Evolutionary conservation across 2,113 vertebrate genomes (phyloP).

Genomic region (Cromileptes altivelis): DNA sequence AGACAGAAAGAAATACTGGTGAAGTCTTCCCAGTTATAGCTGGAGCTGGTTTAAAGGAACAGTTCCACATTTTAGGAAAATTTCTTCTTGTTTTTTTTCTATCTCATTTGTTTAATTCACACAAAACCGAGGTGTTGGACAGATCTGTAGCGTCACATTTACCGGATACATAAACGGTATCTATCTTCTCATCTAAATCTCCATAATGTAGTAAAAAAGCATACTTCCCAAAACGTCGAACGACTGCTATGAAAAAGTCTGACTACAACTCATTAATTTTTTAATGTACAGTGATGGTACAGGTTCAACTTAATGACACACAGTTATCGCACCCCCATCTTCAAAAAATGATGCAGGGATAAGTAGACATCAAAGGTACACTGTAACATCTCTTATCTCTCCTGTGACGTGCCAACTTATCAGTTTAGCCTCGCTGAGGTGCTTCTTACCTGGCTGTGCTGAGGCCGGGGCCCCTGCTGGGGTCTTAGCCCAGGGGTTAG

Average conservation of each 20-base stretch:
- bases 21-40: neutral
- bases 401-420: neutral
- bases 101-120: neutral
- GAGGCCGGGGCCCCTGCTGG: constrained; percentile 84
- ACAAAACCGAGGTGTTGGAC: neutral
- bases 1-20: neutral
- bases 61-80: neutral
- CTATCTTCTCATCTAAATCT: too few species aligned
- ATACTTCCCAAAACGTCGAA: neutral
- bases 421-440: neutral
- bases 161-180: too few species aligned
- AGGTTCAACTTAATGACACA: neutral
- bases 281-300: neutral
- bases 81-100: too few species aligned
- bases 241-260: neutral
- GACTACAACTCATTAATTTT: neutral
- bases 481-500: constrained; percentile 97
- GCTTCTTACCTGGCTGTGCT: constrained; percentile 88
- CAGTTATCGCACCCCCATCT: neutral
- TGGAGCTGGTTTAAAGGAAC: neutral
- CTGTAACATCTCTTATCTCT: neutral
- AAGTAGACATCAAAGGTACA: neutral
- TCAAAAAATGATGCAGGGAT: neutral
- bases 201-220: too few species aligned
- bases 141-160: neutral